Base-by-base conservation (phyloP, 1,140 invertebrate genomes). In the Trissolcus basalis region DNA sequence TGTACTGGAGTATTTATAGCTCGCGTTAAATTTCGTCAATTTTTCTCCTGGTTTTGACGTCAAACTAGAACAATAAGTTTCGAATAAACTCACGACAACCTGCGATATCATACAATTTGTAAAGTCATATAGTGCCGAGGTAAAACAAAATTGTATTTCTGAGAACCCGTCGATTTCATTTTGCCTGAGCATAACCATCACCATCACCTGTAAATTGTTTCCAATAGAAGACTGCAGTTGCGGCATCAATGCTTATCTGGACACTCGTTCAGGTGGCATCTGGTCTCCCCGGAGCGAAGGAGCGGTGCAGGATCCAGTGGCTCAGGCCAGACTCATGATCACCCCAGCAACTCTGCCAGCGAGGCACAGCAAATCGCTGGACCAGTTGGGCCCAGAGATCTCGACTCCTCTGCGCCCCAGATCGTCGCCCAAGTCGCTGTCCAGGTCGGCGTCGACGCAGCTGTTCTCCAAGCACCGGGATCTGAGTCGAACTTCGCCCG, bases 341-440 rank as follows among this genome's bases (percentile, higher is more conserved):
- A 80, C 77, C 0, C 84, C 85, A 4, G 81, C 85, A 1, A 90
- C 89, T 0, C 81, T 93, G 27, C 93, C 93, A 4, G 91, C 93
- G 0, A 88, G 93, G 48, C 94, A 95, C 82, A 95, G 93, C 81
- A 95, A 95, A 80, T 95, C 94, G 0, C 81, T 95, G 39, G 94
- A 95, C 82, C 94, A 95, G 76, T 81, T 95, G 12, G 91, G 87
- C 0, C 87, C 87, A 3, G 87, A 88, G 4, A 71, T 86, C 3
- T 50, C 51, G 65, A 3, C 74, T 14, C 71, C 82, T 0, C 44
- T 80, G 4, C 85, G 84, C 1, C 81, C 81, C 0, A 77, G 82
- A 13, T 81, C 50, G 0, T 83, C 83, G 14, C 84, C 85, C 0
- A 86, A 85, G 35, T 85, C 83, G 0, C 65, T 88, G 0, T 87